A percentile compares a stretch with the other conserved stretches of the same genome.
Evolutionary conservation across 2,888 invertebrate species (phyloP).

Genomic region (Diploptera punctata): DNA sequence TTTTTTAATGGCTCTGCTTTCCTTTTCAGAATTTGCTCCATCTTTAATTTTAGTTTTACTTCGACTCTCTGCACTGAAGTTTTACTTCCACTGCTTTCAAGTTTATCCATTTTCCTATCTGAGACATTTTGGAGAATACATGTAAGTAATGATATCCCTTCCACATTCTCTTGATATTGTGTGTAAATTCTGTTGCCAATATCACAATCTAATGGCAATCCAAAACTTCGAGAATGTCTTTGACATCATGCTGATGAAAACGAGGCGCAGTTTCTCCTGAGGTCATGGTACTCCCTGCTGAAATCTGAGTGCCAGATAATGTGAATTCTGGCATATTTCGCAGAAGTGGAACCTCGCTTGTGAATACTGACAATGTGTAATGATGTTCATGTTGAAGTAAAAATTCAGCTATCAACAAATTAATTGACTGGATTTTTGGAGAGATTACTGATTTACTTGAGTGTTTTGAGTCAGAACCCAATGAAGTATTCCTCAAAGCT

Average conservation of each 20-base stretch:
- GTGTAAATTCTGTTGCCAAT: conserved; percentile 44
- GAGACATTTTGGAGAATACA: conserved; percentile 44
- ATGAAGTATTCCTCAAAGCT: conserved; percentile 59
- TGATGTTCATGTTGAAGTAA: conserved; percentile 63
- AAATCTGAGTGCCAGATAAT: conserved; percentile 36
- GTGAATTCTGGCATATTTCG: conserved; percentile 60
- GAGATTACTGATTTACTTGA: conserved; percentile 55
- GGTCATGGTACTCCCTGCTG: conserved; percentile 42
- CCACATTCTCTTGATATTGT: conserved; percentile 42
- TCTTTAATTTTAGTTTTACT: background rate
- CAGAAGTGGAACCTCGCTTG: conserved; percentile 64
- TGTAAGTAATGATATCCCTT: conserved; percentile 45
- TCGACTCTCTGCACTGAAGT: background rate
- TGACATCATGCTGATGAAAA: conserved; percentile 59
- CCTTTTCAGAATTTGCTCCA: background rate
- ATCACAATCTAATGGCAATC: conserved; percentile 45
- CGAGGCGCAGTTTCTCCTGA: conserved; percentile 49
- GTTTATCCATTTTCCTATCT: too few relatives aligned
- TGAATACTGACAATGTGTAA: conserved; percentile 66
- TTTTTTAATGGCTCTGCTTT: background rate
- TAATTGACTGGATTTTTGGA: conserved; percentile 64
- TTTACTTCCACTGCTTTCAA: background rate
- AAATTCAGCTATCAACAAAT: conserved; percentile 67
- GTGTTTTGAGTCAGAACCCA: conserved; percentile 52
- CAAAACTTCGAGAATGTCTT: conserved; percentile 57